Evolutionary conservation across 2,888 invertebrate genomes (phyloP).

Genomic region (Drosophila greeni): DNA sequence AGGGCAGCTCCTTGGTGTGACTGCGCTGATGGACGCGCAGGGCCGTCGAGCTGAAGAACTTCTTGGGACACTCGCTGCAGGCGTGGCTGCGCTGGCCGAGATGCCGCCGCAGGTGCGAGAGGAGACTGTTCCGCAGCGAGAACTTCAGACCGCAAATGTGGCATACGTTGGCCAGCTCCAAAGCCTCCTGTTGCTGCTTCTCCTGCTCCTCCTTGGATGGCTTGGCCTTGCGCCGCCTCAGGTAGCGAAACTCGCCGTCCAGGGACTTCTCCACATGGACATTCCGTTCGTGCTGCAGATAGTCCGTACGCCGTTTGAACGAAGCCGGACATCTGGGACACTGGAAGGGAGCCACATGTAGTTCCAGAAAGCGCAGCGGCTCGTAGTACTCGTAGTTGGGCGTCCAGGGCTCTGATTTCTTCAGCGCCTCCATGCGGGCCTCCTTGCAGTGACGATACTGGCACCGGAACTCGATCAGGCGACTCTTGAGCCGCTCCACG

Average conservation of each 20-base stretch:
- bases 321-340: constrained; percentile 58
- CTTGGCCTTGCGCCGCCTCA: constrained; percentile 11
- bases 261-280: constrained; percentile 51
- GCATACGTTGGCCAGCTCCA: constrained; percentile 64
- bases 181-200: not conserved
- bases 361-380: constrained; percentile 63
- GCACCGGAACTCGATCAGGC: constrained; percentile 69
- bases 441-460: constrained; percentile 69
- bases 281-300: constrained; percentile 57
- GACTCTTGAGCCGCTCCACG: constrained; percentile 66
- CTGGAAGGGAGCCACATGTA: constrained; percentile 71
- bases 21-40: constrained; percentile 70
- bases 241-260: constrained; percentile 13
- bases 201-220: constrained; percentile 2
- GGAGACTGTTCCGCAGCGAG: constrained; percentile 68
- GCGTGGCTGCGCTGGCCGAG: constrained; percentile 61
- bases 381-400: constrained; percentile 67
- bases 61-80: constrained; percentile 69
- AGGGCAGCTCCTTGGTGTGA: constrained; percentile 74
- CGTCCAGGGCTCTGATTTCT: constrained; percentile 54
- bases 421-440: constrained; percentile 51
- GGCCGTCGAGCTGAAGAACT: constrained; percentile 69
- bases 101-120: constrained; percentile 69
- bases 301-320: constrained; percentile 67
- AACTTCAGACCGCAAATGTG: constrained; percentile 74